These are phyloP conservation scores for Berghia stephanieae DNA, from an alignment of 1,140 invertebrate species.

Conservation along the genomic window DNA sequence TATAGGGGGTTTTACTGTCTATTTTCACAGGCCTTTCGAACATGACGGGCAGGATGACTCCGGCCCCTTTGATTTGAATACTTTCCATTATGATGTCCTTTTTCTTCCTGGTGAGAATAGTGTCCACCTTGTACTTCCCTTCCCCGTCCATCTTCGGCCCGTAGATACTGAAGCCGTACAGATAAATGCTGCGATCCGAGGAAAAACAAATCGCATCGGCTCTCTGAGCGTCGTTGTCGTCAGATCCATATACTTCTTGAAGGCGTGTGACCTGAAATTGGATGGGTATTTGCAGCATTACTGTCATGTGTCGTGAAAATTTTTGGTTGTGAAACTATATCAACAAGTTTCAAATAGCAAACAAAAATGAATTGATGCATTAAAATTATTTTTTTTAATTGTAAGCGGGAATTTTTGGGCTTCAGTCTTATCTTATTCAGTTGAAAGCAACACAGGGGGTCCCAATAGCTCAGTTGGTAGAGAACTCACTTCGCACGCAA, in stretches of 20 bases:
- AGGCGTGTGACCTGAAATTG: constrained; percentile 33
- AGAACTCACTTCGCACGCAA: no score
- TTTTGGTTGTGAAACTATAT: no score
- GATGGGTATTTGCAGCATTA: no score
- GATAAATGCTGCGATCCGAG: constrained; percentile 22
- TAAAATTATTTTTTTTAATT: no score
- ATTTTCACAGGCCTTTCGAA: constrained; percentile 29
- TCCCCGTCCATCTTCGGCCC: constrained; percentile 31
- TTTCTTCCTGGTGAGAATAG: constrained; percentile 32
- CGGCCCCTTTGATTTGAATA: constrained; percentile 34
- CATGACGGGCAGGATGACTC: constrained; percentile 38
- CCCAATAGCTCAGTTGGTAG: no score
- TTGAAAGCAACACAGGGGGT: no score
- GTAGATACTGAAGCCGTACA: constrained; percentile 39
- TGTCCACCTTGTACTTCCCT: constrained; percentile 31
- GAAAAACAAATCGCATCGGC: constrained; percentile 35
- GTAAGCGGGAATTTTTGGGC: no score
- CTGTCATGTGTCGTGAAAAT: no score
- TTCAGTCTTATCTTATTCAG: no score
- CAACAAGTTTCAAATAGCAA: no score
- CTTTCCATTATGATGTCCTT: constrained; percentile 37
- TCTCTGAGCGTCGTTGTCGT: constrained; percentile 12
- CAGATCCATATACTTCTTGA: constrained; percentile 13
- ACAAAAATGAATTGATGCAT: no score
- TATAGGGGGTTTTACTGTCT: constrained; percentile 32